Conservation (phyloP, 2,113 vertebrate species). For the Alligator sinensis region DNA sequence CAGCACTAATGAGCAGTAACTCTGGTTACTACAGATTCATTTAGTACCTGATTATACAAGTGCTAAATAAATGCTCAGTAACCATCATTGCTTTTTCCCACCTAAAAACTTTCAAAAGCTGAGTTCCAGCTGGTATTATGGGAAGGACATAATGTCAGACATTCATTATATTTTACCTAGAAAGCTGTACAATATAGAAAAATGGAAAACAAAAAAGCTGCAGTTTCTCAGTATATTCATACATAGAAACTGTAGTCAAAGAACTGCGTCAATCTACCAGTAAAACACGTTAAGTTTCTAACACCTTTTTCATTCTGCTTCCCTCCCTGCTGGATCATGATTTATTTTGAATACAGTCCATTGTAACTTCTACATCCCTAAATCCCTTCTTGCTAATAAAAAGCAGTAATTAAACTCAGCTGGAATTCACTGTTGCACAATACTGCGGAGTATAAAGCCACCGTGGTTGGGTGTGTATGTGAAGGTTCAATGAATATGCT, state of each 20-base stretch:
- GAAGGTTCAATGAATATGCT: neutral
- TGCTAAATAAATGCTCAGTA: no score
- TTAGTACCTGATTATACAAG: no score
- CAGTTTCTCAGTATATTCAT: neutral
- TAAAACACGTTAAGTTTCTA: neutral
- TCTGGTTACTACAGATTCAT: no score
- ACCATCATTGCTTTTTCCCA: no score
- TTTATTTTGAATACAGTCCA: neutral
- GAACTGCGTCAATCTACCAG: fast-evolving
- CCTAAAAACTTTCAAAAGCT: neutral
- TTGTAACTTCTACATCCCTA: neutral
- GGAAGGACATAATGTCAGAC: constrained; percentile 16
- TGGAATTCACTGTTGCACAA: neutral
- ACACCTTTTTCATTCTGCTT: neutral
- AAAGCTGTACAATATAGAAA: neutral
- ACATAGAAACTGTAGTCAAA: neutral
- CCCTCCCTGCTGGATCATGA: neutral
- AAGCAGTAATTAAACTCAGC: neutral
- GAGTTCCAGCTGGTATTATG: constrained; percentile 26
- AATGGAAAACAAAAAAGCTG: neutral
- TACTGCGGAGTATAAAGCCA: neutral
- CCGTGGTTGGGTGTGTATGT: fast-evolving
- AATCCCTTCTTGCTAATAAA: neutral
- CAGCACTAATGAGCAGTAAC: no score
- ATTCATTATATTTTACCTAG: neutral